A percentile compares a stretch with the other conserved stretches of the same genome.
Conservation (phyloP, 2,113 vertebrate species). For the Ranitomeya variabilis region DNA sequence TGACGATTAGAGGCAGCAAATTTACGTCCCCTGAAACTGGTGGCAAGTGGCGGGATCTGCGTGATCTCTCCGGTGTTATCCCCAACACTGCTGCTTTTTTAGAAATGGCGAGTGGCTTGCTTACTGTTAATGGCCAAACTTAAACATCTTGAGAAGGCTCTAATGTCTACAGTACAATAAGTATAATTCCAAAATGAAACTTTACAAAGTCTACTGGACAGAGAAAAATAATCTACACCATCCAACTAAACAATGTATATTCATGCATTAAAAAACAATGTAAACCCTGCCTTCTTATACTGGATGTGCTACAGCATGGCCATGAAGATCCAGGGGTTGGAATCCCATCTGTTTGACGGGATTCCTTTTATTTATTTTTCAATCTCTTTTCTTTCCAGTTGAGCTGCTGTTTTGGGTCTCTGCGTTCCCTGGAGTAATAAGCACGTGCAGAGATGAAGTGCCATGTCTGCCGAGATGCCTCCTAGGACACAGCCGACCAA, state of each 20-base stretch:
- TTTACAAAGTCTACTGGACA: too few species aligned
- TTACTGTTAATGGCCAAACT: too few species aligned
- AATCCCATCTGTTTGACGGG: slow-evolving; percentile 8
- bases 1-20: too few species aligned
- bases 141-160: too few species aligned
- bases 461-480: slow-evolving; percentile 30
- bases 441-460: slow-evolving; percentile 26
- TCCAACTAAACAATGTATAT: background rate
- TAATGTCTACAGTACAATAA: too few species aligned
- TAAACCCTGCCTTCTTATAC: background rate
- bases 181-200: too few species aligned
- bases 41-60: too few species aligned
- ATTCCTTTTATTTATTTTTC: slow-evolving; percentile 43
- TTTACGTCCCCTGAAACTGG: too few species aligned
- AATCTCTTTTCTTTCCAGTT: slow-evolving; percentile 47
- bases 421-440: slow-evolving; percentile 46
- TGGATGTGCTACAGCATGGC: background rate
- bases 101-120: too few species aligned
- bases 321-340: background rate
- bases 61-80: too few species aligned
- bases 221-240: background rate
- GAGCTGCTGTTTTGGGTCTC: slow-evolving; percentile 49
- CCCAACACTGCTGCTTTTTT: too few species aligned
- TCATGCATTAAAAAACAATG: background rate
- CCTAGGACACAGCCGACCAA: slow-evolving; percentile 15